Conservation (phyloP, 2,797 vertebrate genomes). For the Gambelia wislizenii region DNA sequence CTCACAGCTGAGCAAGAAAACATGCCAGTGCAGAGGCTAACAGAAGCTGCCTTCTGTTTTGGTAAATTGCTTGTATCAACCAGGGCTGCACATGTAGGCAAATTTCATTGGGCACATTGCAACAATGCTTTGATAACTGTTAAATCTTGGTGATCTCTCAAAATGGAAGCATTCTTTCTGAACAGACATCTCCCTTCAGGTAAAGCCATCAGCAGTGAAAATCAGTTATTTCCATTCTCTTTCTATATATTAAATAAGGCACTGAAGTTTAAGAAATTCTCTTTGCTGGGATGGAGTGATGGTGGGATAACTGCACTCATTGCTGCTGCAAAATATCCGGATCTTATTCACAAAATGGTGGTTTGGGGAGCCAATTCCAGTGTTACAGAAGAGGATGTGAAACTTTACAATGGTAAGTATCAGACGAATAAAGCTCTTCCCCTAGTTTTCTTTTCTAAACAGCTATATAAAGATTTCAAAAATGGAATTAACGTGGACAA, state of each 20-base stretch:
- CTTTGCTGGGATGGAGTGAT: conserved; percentile 93
- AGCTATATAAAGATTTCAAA: not conserved
- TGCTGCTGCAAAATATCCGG: conserved; percentile 84
- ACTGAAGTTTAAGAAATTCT: conserved; percentile 85
- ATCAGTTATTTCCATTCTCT: not conserved
- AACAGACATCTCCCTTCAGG: not conserved
- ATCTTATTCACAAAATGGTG: conserved; percentile 84
- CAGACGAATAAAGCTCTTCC: not conserved
- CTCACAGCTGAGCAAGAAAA: not conserved
- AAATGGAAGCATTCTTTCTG: not conserved
- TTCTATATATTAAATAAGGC: conserved; percentile 73
- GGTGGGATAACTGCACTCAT: conserved; percentile 90
- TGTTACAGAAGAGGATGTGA: conserved; percentile 84
- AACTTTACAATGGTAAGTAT: conserved; percentile 84
- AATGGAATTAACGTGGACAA: not conserved
- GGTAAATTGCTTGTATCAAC: not conserved
- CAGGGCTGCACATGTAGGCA: not conserved
- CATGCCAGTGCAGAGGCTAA: not conserved
- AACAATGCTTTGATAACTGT: too few relatives aligned
- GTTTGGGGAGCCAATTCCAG: conserved; percentile 89
- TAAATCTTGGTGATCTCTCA: not conserved
- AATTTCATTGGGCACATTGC: not conserved
- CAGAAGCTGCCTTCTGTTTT: not conserved
- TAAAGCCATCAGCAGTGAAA: conserved; percentile 13
- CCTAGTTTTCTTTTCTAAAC: not conserved